Conservation (phyloP, 2,888 invertebrate genomes). For the Euproctis similis region DNA sequence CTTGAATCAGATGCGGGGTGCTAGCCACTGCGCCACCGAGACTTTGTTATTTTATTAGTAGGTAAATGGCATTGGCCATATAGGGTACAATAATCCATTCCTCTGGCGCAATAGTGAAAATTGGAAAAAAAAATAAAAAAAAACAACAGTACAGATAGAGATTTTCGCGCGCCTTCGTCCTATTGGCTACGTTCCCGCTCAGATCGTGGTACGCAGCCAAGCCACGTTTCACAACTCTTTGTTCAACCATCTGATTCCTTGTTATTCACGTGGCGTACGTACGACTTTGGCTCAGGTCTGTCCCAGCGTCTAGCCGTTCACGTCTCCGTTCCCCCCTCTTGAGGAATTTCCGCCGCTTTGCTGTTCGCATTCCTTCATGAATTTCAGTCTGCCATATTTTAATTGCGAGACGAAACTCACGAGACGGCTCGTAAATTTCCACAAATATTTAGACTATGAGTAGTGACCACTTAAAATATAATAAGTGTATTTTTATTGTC, state of each 20-base stretch:
- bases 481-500: conserved; percentile 12
- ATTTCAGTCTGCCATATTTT: conserved; percentile 51
- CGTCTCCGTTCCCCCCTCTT: conserved; percentile 50
- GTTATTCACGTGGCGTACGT: conserved; percentile 49
- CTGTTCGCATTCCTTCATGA: conserved; percentile 54
- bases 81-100: conserved; percentile 1
- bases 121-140: not conserved
- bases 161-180: conserved; percentile 43
- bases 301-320: conserved; percentile 66
- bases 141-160: no score
- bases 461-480: conserved; percentile 11
- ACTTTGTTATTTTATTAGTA: no score
- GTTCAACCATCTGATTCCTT: conserved; percentile 53
- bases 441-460: conserved; percentile 26
- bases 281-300: conserved; percentile 56
- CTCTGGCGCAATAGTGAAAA: not conserved
- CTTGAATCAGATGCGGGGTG: no score
- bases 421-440: conserved; percentile 42
- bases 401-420: conserved; percentile 51
- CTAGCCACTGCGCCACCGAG: no score
- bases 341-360: conserved; percentile 60
- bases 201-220: conserved; percentile 51
- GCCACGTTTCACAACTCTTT: conserved; percentile 65
- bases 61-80: no score
- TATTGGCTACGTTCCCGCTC: conserved; percentile 64